Conservation (phyloP, 1,140 invertebrate genomes). For the Trachymyrmex cornetzi region DNA sequence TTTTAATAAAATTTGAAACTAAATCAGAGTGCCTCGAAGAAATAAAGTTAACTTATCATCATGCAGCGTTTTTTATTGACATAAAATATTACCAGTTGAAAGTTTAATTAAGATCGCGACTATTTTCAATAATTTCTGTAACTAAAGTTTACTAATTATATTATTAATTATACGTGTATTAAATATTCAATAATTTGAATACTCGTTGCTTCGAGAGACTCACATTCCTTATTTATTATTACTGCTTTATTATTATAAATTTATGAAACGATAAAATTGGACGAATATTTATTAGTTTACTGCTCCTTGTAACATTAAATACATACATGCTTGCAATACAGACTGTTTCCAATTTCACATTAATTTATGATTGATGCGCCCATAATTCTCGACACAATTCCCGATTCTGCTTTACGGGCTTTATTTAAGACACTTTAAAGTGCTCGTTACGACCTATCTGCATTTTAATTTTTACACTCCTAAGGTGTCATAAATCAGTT, state of each 20-base stretch:
- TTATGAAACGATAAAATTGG: neutral
- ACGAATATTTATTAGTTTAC: slow-evolving; percentile 25
- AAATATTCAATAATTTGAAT: slow-evolving; percentile 22
- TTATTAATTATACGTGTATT: neutral
- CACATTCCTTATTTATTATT: neutral
- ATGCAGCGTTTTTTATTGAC: neutral
- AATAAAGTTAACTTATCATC: neutral
- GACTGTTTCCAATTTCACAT: slow-evolving; percentile 30
- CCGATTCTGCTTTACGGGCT: slow-evolving; percentile 29
- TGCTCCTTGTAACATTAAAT: neutral
- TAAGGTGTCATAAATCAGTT: slow-evolving; percentile 46
- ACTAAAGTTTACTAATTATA: neutral
- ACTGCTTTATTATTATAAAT: neutral
- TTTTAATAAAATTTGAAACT: neutral
- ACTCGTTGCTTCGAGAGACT: neutral
- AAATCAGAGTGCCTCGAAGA: neutral
- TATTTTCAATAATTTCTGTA: neutral
- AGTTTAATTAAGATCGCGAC: neutral
- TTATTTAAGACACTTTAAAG: slow-evolving; percentile 46
- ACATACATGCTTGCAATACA: slow-evolving; percentile 14
- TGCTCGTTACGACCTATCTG: slow-evolving; percentile 9
- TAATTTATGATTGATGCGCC: slow-evolving; percentile 45
- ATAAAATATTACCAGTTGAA: neutral
- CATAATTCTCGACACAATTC: slow-evolving; percentile 52
- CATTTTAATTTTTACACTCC: slow-evolving; percentile 46